Conservation (phyloP, 2,888 invertebrate species). For the Lacanobia oleracea region DNA sequence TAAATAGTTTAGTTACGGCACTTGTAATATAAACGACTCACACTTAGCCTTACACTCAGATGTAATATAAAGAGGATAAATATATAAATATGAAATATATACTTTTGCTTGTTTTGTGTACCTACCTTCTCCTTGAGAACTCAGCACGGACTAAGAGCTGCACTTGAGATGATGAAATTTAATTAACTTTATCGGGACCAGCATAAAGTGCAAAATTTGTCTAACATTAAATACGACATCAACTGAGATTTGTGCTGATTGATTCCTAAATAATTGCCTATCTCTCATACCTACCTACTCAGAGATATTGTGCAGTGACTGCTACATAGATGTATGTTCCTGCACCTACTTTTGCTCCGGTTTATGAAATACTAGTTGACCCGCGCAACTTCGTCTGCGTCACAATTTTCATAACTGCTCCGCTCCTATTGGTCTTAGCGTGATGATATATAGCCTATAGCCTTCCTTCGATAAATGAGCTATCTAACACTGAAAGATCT, state of each 20-base stretch:
- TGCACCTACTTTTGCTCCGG: too few relatives aligned
- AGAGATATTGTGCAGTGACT: too few relatives aligned
- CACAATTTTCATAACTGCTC: too few relatives aligned
- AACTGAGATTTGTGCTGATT: background rate
- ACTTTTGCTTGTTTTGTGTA: constrained; percentile 22
- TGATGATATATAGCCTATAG: too few relatives aligned
- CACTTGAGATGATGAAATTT: background rate
- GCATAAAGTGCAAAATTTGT: background rate
- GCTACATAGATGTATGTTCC: too few relatives aligned
- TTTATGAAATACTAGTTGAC: too few relatives aligned
- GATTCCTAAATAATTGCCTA: too few relatives aligned
- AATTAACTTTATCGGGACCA: background rate
- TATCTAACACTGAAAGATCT: too few relatives aligned
- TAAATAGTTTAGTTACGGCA: constrained; percentile 69
- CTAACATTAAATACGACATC: background rate
- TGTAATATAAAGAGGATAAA: constrained; percentile 74
- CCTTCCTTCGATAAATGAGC: too few relatives aligned
- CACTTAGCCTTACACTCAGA: constrained; percentile 79
- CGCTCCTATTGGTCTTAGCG: too few relatives aligned
- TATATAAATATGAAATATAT: constrained; percentile 72
- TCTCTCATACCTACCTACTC: too few relatives aligned
- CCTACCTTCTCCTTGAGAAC: background rate
- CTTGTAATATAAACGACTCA: constrained; percentile 73
- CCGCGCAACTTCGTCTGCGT: too few relatives aligned
- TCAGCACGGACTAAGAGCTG: background rate